Evolutionary conservation across 1,140 invertebrate species (phyloP).

Genomic region (Listronotus oregonensis): DNA sequence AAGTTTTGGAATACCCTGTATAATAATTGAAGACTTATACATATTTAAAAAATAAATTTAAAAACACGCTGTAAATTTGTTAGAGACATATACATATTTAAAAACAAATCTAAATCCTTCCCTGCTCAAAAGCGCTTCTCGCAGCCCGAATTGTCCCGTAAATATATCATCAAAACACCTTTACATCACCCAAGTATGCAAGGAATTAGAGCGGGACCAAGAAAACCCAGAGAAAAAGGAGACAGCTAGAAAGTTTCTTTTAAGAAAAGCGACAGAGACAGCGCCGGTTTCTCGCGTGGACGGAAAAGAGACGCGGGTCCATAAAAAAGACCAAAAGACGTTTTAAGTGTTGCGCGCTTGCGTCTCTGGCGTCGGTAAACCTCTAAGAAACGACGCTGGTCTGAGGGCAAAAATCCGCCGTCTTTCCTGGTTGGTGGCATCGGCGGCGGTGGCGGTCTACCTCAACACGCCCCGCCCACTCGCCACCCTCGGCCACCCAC

Average conservation of each 20-base stretch:
- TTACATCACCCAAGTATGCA: constrained; percentile 39
- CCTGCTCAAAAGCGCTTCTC: constrained; percentile 20
- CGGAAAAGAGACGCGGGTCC: constrained; percentile 19
- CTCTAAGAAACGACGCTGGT: constrained; percentile 58
- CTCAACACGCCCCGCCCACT: constrained; percentile 57
- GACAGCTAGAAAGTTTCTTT: constrained; percentile 30
- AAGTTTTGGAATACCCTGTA: no score
- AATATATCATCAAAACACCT: constrained; percentile 41
- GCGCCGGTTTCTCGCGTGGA: background rate
- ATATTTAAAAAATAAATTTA: no score
- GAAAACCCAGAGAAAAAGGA: constrained; percentile 37
- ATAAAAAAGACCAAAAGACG: constrained; percentile 55
- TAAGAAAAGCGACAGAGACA: constrained; percentile 40
- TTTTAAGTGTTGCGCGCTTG: constrained; percentile 54
- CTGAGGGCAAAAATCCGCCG: constrained; percentile 58
- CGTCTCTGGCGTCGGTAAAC: constrained; percentile 55
- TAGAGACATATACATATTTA: no score
- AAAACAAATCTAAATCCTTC: constrained; percentile 5
- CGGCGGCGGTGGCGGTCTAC: constrained; percentile 56
- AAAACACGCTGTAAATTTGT: no score
- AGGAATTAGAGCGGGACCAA: constrained; percentile 39
- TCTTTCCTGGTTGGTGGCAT: constrained; percentile 58
- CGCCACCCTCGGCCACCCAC: constrained; percentile 46
- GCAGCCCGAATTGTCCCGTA: constrained; percentile 34
- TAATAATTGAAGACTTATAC: no score